Evolutionary conservation across 2,797 vertebrate genomes (phyloP).

Genomic region (Manis crassicaudata): DNA sequence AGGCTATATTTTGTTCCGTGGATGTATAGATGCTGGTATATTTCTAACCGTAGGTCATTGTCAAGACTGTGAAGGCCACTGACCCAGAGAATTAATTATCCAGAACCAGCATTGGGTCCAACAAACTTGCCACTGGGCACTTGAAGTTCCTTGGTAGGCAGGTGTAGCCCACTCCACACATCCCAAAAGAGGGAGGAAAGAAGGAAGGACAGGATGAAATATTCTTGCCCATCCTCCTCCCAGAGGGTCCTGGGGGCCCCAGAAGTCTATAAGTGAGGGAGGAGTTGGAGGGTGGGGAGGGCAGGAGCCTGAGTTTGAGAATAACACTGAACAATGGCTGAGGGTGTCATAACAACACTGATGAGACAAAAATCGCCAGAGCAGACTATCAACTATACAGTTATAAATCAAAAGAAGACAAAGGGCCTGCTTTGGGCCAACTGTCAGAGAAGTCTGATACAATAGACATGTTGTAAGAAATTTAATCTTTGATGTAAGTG

Average conservation of each 20-base stretch:
- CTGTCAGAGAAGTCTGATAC: background rate
- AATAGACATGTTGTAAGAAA: background rate
- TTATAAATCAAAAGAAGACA: background rate
- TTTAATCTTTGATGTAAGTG: background rate
- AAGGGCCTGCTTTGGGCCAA: background rate
- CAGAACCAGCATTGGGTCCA: background rate
- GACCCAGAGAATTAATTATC: background rate
- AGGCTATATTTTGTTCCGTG: background rate
- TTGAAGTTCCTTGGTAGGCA: background rate
- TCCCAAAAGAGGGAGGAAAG: background rate
- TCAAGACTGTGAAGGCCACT: background rate
- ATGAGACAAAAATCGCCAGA: background rate
- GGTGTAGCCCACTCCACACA: background rate
- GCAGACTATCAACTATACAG: background rate
- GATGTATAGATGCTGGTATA: fast-evolving
- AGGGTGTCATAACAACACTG: background rate
- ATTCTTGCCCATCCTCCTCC: background rate
- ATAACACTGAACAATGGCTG: background rate
- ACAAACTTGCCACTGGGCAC: background rate
- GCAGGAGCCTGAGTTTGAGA: background rate
- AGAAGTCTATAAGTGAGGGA: background rate
- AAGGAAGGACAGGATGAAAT: background rate
- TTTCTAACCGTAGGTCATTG: background rate
- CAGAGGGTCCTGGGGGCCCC: background rate
- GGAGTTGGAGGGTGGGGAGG: too few species aligned